Base-by-base conservation (phyloP, 2,113 vertebrate genomes). In the Xenus cinereus region DNA sequence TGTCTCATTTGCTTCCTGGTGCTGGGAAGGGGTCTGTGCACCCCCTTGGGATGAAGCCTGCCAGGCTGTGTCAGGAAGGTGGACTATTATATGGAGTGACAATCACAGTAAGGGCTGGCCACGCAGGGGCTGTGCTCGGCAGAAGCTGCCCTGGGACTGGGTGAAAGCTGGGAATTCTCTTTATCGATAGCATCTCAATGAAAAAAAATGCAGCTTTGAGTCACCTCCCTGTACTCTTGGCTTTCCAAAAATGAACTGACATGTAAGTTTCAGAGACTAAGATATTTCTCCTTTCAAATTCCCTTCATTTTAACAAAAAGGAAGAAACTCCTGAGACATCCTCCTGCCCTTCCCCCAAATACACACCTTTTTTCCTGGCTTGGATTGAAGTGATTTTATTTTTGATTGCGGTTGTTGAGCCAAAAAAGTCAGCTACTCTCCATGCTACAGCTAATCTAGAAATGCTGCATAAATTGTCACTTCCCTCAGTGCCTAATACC, bases 391-490 rank as follows among this genome's bases (percentile, higher is more conserved):
- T 22, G 28, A 85, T 92, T 92, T 94, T 51, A 24, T 41, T 76
- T 95, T 73, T 6, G 0, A 14, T 28, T 86, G 78, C 4, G 2
- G 41, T 26, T 90, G 54, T 35, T 2, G 46, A 93, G 88, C 68
- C 84, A 86, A 73, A 73, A 27, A 46, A 87, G n/a, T 56, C 62
- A 81, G 56, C 73, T 90, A 64, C 59, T 89, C 75, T 53, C 74
- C 32, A 17, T 48, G 64, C 84, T 87, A 23, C 67, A 84, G 89
- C 80, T 87, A 48, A 94, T 82, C 87, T 82, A 68, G 67, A 72
- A 85, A 59, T 57, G 57, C 94, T 82, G 96, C 87, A 96, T 82
- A 89, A 95, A 95, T 91, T 95, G 92, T 94, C 95, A 89, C 94
- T 87, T 84, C 56, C 74, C 63, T 96, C n/a, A 3, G 69, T 54